A percentile compares a stretch with the other conserved stretches of the same genome.
phyloP scores from a whole-genome alignment of 2,113 vertebrate species.

The Polypterus bichir region DNA sequence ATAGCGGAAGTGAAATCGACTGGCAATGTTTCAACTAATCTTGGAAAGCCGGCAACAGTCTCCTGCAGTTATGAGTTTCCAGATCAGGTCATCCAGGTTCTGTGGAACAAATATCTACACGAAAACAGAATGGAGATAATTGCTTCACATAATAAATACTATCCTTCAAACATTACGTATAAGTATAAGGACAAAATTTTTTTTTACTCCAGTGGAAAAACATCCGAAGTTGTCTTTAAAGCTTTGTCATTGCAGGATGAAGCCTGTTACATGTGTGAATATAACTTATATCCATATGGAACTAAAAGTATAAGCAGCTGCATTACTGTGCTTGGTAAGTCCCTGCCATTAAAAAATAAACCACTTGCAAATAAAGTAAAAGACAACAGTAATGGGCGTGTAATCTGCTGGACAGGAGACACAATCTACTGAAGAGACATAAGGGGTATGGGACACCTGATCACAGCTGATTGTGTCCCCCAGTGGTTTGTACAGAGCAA shows the following conservation, averaged over 20 bases:
- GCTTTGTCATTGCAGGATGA: constrained; percentile 40
- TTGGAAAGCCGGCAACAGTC: constrained; percentile 27
- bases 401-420: too few relatives aligned
- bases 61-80: constrained; percentile 40
- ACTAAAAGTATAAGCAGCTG: constrained; percentile 30
- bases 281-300: constrained; percentile 47
- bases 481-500: too few relatives aligned
- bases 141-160: constrained; percentile 25
- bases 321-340: constrained; percentile 48
- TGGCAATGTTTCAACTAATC: constrained; percentile 37
- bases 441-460: too few relatives aligned
- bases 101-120: constrained; percentile 44
- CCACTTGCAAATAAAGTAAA: too few relatives aligned
- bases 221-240: constrained; percentile 35
- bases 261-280: constrained; percentile 57
- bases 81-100: constrained; percentile 37
- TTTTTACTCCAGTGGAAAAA: constrained; percentile 31
- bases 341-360: too few relatives aligned
- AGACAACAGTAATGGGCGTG: too few relatives aligned
- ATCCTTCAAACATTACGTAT: constrained; percentile 5
- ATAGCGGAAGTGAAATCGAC: constrained; percentile 32
- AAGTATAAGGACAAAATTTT: constrained; percentile 22
- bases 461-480: too few relatives aligned
- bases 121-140: constrained; percentile 36
- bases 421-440: too few relatives aligned